Evolutionary conservation across 2,113 vertebrate genomes (phyloP).

Genomic region (Pseudolaguvia tuberculata): DNA sequence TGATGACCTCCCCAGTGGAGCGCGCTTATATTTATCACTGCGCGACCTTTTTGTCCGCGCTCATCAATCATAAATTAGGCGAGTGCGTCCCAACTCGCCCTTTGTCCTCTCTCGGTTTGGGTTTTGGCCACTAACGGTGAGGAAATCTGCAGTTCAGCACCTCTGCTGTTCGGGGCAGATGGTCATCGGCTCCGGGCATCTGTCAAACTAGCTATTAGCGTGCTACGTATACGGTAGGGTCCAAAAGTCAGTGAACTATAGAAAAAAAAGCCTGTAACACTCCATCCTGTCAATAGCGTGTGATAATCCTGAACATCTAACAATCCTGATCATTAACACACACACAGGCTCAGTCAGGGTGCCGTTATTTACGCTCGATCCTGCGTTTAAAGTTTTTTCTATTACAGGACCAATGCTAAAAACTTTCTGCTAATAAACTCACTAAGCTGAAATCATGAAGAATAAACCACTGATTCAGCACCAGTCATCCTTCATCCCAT

Average conservation of each 20-base stretch:
- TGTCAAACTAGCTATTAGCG: constrained; percentile 68
- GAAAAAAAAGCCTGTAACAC: background rate
- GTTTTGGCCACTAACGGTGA: constrained; percentile 63
- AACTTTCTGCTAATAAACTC: background rate
- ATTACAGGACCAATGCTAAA: background rate
- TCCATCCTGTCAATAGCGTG: background rate
- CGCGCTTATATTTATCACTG: constrained; percentile 79
- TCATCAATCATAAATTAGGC: constrained; percentile 97
- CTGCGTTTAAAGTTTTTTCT: background rate
- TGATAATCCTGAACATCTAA: background rate
- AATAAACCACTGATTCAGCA: no score
- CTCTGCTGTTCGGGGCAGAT: constrained; percentile 74
- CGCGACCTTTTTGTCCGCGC: constrained; percentile 82
- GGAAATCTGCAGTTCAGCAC: constrained; percentile 71
- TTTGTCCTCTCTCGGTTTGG: constrained; percentile 77
- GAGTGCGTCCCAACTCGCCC: constrained; percentile 81
- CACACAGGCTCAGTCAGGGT: background rate
- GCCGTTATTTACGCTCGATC: background rate
- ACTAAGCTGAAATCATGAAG: no score
- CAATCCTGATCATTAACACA: no score
- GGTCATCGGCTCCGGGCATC: constrained; percentile 70
- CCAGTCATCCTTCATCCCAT: no score
- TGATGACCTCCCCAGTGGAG: constrained; percentile 78
- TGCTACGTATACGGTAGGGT: constrained; percentile 21
- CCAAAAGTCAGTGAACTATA: constrained; percentile 6